Percentiles rank a stretch among this genome's conserved stretches.
phyloP scores from a whole-genome alignment of 2,113 vertebrate species.

The Pseudorhombus dupliciocellatus region DNA sequence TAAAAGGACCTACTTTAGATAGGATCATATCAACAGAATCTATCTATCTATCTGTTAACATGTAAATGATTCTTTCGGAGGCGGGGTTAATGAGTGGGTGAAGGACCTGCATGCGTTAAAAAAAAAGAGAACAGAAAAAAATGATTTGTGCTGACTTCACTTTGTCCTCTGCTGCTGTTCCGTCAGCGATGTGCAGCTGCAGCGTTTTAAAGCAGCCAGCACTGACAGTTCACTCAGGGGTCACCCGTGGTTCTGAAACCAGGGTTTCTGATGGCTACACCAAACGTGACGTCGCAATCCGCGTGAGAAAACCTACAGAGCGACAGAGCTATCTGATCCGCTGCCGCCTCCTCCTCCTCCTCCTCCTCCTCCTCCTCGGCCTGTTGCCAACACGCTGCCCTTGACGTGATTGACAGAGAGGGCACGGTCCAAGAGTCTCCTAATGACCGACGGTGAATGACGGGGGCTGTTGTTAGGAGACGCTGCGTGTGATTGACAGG shows the following conservation, averaged over 20 bases:
- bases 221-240: conserved; percentile 20
- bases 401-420: conserved; percentile 10
- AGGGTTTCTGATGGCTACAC: neutral
- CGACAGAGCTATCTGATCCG: neutral
- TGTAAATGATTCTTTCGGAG: neutral
- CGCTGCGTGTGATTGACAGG: conserved; percentile 33
- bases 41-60: neutral
- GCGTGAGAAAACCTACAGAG: neutral
- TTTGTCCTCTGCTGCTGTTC: conserved; percentile 17
- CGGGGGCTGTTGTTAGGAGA: conserved; percentile 6
- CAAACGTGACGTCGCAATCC: neutral
- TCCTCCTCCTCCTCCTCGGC: too few relatives aligned
- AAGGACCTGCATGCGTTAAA: conserved; percentile 27
- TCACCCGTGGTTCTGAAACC: conserved; percentile 9
- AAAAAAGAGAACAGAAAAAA: conserved; percentile 34
- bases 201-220: conserved; percentile 49
- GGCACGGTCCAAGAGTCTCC: neutral
- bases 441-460: conserved; percentile 27
- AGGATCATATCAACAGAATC: too few relatives aligned
- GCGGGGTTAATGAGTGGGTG: neutral
- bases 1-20: conserved; percentile 3
- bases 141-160: conserved; percentile 67
- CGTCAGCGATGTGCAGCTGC: conserved; percentile 64
- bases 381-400: neutral
- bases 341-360: too few relatives aligned